A percentile compares a stretch with the other conserved stretches of the same genome.
Evolutionary conservation across 2,113 vertebrate species (phyloP).

Genomic region (Numida meleagris): DNA sequence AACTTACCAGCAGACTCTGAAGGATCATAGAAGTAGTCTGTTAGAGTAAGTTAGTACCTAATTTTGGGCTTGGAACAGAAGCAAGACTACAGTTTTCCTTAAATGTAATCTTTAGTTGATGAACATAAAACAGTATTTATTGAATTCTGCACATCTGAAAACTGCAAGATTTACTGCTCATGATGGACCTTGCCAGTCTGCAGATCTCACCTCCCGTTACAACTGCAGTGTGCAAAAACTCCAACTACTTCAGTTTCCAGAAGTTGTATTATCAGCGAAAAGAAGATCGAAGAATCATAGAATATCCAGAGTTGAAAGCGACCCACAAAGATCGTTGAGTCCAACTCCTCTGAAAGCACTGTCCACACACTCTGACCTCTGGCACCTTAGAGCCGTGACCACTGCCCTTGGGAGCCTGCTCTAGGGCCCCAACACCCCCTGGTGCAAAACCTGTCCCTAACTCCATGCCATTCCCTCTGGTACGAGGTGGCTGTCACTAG

Average conservation of each 20-base stretch:
- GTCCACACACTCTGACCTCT: too few relatives aligned
- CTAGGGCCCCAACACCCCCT: too few relatives aligned
- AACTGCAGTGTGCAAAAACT: neutral
- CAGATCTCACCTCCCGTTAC: neutral
- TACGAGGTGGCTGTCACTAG: too few relatives aligned
- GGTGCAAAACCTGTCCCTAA: too few relatives aligned
- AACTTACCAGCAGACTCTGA: neutral
- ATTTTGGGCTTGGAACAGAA: neutral
- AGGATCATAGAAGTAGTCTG: neutral
- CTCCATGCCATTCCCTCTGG: too few relatives aligned
- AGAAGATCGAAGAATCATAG: neutral
- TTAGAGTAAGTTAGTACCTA: neutral
- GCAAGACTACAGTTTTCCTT: neutral
- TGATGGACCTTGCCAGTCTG: accelerated
- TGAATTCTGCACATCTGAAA: neutral
- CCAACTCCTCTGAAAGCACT: too few relatives aligned
- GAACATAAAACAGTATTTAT: neutral
- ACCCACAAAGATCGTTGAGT: too few relatives aligned
- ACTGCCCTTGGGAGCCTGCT: too few relatives aligned
- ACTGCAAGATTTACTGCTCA: neutral
- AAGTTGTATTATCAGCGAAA: neutral
- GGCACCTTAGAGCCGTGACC: too few relatives aligned
- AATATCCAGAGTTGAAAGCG: too few relatives aligned
- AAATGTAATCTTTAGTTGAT: neutral
- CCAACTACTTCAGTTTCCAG: neutral